Evolutionary conservation across 2,888 invertebrate genomes (phyloP).

Genomic region (Drosophila anomalata): DNA sequence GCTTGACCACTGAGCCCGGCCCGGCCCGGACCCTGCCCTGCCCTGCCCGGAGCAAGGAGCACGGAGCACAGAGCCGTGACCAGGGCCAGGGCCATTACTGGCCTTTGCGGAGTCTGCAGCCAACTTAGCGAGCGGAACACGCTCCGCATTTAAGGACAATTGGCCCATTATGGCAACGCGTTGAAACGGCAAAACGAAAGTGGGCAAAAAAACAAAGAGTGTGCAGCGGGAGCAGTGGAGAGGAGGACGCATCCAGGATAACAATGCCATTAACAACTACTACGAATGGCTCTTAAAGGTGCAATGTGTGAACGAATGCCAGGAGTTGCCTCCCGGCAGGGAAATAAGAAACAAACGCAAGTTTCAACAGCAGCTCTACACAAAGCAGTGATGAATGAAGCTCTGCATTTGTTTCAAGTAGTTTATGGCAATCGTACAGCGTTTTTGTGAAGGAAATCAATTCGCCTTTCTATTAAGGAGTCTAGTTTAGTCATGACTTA

Average conservation of each 20-base stretch:
- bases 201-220: constrained; percentile 45
- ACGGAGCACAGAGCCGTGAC: constrained; percentile 41
- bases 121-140: constrained; percentile 50
- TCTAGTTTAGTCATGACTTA: background rate
- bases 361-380: constrained; percentile 2
- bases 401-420: constrained; percentile 9
- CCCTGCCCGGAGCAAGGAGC: constrained; percentile 28
- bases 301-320: constrained; percentile 45
- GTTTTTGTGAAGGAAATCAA: background rate
- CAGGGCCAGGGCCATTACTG: constrained; percentile 27
- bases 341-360: constrained; percentile 15
- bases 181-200: constrained; percentile 76
- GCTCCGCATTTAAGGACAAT: constrained; percentile 74
- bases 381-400: constrained; percentile 15
- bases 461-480: no score
- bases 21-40: background rate
- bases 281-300: constrained; percentile 44
- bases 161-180: constrained; percentile 79
- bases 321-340: constrained; percentile 9
- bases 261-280: constrained; percentile 56
- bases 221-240: background rate
- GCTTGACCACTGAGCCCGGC: constrained; percentile 72
- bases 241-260: constrained; percentile 29
- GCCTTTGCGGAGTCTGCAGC: constrained; percentile 33
- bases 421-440: constrained; percentile 6